Evolutionary conservation across 1,140 invertebrate species (phyloP).

Genomic region (Heterodera schachtii): DNA sequence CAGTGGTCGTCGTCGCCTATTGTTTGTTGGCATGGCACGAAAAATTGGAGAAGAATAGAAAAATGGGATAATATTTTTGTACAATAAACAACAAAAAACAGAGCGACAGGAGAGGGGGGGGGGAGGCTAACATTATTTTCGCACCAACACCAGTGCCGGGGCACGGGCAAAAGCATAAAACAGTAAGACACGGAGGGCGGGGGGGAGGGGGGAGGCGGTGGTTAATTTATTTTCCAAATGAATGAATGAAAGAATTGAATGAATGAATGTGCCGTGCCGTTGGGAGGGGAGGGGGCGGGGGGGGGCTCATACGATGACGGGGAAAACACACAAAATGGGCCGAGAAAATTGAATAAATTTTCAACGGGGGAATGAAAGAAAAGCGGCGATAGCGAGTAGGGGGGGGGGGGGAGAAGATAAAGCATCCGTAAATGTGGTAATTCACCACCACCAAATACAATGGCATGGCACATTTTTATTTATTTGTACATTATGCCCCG

Average conservation of each 20-base stretch:
- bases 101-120: no score
- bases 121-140: background rate
- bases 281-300: no score
- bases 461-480: no score
- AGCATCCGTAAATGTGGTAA: conserved; percentile 3
- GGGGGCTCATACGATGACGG: no score
- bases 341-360: background rate
- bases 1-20: no score
- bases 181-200: no score
- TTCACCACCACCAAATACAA: background rate
- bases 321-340: no score
- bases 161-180: no score
- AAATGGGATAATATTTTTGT: no score
- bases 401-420: background rate
- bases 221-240: background rate
- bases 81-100: background rate
- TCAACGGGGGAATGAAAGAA: background rate
- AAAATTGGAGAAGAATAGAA: background rate
- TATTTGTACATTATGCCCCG: no score
- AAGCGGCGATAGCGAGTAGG: background rate
- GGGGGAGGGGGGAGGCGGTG: no score
- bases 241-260: background rate
- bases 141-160: background rate
- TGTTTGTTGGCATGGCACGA: no score
- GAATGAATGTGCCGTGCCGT: background rate